Conservation (phyloP, 2,797 vertebrate genomes). For the Chelidonichthys spinosus region DNA sequence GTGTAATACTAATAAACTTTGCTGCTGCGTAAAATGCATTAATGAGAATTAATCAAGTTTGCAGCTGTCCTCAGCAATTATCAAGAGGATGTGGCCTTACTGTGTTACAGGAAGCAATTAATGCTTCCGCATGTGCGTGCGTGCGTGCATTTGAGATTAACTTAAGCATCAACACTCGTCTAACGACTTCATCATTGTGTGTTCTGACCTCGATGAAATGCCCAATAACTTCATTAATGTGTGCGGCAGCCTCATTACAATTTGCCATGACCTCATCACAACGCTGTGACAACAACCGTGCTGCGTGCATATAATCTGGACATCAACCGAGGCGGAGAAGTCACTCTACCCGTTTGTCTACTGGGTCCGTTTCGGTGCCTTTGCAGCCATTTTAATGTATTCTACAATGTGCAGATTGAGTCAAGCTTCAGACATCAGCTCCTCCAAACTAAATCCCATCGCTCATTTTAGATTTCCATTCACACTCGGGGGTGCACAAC, state of each 20-base stretch:
- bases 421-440: no score
- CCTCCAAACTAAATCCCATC: no score
- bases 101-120: constrained; percentile 58
- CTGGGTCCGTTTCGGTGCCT: not conserved
- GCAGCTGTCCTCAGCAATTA: constrained; percentile 42
- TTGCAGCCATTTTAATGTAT: not conserved
- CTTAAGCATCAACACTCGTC: constrained; percentile 49
- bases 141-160: constrained; percentile 46
- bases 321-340: constrained; percentile 1
- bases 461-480: no score
- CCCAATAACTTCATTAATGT: constrained; percentile 67
- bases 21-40: constrained; percentile 31
- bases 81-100: constrained; percentile 50
- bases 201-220: constrained; percentile 71
- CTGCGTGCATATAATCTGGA: constrained; percentile 11
- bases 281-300: constrained; percentile 22
- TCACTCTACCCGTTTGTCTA: not conserved
- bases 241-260: constrained; percentile 68
- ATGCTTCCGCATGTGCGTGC: constrained; percentile 20
- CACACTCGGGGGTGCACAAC: no score
- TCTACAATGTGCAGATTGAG: no score
- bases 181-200: constrained; percentile 62
- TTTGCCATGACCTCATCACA: constrained; percentile 62
- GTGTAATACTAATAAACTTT: constrained; percentile 8
- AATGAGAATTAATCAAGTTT: constrained; percentile 57